These are phyloP conservation scores for Trichonephila clavipes DNA, from an alignment of 1,140 invertebrate genomes.

Conservation along the genomic window DNA sequence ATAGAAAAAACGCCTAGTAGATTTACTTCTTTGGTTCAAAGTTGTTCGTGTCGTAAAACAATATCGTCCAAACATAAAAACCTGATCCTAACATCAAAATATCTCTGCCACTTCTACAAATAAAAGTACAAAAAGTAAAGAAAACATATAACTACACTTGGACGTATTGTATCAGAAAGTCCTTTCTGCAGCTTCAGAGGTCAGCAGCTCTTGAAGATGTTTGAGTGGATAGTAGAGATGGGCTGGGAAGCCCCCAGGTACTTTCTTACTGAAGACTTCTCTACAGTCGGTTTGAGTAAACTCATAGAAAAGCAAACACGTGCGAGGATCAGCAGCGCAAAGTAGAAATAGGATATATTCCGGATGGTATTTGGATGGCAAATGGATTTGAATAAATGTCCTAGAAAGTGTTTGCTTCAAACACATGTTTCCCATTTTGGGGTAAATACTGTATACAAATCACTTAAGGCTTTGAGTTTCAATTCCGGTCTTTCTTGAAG, in stretches of 20 bases:
- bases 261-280: slow-evolving; percentile 37
- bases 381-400: slow-evolving; percentile 75
- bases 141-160: slow-evolving; percentile 38
- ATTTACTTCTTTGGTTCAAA: neutral
- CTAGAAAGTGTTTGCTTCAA: slow-evolving; percentile 45
- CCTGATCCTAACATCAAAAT: slow-evolving; percentile 30
- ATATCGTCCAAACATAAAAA: slow-evolving; percentile 41
- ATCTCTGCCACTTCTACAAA: slow-evolving; percentile 12
- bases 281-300: slow-evolving; percentile 26
- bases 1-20: neutral
- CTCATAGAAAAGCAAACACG: slow-evolving; percentile 64
- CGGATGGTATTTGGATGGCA: slow-evolving; percentile 40
- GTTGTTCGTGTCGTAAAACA: neutral
- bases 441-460: slow-evolving; percentile 66
- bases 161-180: neutral
- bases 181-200: neutral
- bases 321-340: neutral
- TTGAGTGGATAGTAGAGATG: slow-evolving; percentile 58
- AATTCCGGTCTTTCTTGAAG: neutral
- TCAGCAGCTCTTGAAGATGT: slow-evolving; percentile 41
- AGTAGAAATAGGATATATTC: slow-evolving; percentile 67
- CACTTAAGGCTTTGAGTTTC: slow-evolving; percentile 4
- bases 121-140: neutral
- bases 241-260: slow-evolving; percentile 43
- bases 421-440: slow-evolving; percentile 26